A percentile compares a stretch with the other conserved stretches of the same genome.
Conservation (phyloP, 2,888 invertebrate genomes). For the Hypolimnas misippus region DNA sequence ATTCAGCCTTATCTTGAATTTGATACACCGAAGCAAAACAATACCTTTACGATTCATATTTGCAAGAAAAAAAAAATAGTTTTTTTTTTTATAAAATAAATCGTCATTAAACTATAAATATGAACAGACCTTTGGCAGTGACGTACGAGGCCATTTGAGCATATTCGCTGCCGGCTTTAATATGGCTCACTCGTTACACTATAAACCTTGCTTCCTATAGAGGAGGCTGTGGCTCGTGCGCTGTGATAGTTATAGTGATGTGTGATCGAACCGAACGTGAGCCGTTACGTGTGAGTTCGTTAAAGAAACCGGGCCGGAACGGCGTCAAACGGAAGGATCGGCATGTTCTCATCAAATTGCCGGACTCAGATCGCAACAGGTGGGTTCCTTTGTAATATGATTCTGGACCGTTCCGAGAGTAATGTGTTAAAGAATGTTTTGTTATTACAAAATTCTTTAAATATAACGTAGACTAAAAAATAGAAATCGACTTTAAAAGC, state of each 20-base stretch:
- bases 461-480: not conserved
- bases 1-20: not conserved
- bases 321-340: slow-evolving; percentile 53
- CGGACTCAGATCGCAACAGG: slow-evolving; percentile 61
- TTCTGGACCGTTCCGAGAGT: slow-evolving; percentile 3
- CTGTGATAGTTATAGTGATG: slow-evolving; percentile 51
- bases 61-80: no score
- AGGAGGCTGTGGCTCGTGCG: slow-evolving; percentile 22
- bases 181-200: slow-evolving; percentile 40
- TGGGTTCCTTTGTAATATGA: slow-evolving; percentile 45
- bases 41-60: not conserved
- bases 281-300: slow-evolving; percentile 61
- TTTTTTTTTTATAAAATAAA: no score
- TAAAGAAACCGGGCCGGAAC: slow-evolving; percentile 55
- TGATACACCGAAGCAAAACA: not conserved
- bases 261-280: slow-evolving; percentile 54
- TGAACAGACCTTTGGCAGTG: slow-evolving; percentile 43
- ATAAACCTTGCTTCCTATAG: slow-evolving; percentile 38
- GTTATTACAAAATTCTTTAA: not conserved
- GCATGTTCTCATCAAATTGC: slow-evolving; percentile 67
- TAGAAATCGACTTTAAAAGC: no score
- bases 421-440: not conserved
- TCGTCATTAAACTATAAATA: slow-evolving; percentile 19
- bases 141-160: slow-evolving; percentile 43
- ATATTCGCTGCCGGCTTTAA: slow-evolving; percentile 42